A percentile compares a stretch with the other conserved stretches of the same genome.
Evolutionary conservation across 2,888 invertebrate species (phyloP).

Genomic region (Aphelenchoides bicaudatus): DNA sequence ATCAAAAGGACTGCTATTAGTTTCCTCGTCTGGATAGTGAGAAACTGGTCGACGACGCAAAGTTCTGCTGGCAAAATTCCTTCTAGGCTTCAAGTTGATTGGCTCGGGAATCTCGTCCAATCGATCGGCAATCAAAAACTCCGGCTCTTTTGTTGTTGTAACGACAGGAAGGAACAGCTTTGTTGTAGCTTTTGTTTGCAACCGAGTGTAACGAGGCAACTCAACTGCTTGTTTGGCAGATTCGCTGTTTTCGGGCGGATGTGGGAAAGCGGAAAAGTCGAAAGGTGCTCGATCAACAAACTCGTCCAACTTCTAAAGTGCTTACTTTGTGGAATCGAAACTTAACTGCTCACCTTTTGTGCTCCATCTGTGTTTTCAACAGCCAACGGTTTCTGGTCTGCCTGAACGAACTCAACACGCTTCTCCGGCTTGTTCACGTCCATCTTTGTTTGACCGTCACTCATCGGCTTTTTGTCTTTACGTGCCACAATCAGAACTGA

Average conservation of each 20-base stretch:
- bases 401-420: not conserved
- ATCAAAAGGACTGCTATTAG: slow-evolving; percentile 35
- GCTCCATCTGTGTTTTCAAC: slow-evolving; percentile 6
- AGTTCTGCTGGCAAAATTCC: not conserved
- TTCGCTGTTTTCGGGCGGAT: slow-evolving; percentile 24
- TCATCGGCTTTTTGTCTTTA: not conserved
- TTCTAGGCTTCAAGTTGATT: not conserved
- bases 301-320: slow-evolving; percentile 19
- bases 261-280: slow-evolving; percentile 32
- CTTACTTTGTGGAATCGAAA: slow-evolving; percentile 10
- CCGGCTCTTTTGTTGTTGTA: slow-evolving; percentile 11
- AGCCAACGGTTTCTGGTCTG: not conserved
- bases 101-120: slow-evolving; percentile 5
- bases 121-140: slow-evolving; percentile 15
- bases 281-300: slow-evolving; percentile 11
- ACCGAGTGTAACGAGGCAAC: too few relatives aligned
- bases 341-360: too few relatives aligned
- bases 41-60: slow-evolving; percentile 5
- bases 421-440: not conserved
- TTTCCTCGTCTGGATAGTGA: slow-evolving; percentile 36
- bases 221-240: slow-evolving; percentile 6
- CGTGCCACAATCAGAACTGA: too few relatives aligned
- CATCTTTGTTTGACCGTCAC: not conserved
- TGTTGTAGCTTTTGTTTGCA: not conserved
- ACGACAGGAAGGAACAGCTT: too few relatives aligned